Base-by-base conservation (phyloP, 2,113 vertebrate genomes). In the Colistium nudipinnis region DNA sequence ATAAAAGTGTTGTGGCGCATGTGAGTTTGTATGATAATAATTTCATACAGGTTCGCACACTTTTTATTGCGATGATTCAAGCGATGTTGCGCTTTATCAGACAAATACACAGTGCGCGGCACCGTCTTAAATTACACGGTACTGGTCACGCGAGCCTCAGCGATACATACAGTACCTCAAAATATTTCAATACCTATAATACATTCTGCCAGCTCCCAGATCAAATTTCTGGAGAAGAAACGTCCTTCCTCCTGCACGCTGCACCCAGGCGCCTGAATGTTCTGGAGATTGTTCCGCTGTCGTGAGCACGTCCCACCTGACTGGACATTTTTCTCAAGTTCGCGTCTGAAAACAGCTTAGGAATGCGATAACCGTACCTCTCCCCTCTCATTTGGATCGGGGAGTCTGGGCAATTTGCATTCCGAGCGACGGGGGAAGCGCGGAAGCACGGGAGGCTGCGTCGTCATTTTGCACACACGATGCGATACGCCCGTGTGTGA, bases 391-490 rank as follows among this genome's bases (percentile, higher is more conserved):
- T 65, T 77, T 57, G 20, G 30, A 54, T 76, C 64, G 38, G 45
- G 79, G 72, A 82, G 70, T 27, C 57, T 24, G 27, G 62, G 39
- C 68, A 63, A 78, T 82, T 84, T 82, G 74, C 54, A 79, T 86
- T 67, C 39, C 47, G 49, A 70, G 63, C 69, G 74, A 61, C 27
- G 2, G 56, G 59, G 54, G 47, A 74, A 74, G 76, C 36, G 47
- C 44, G 31, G n/a, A n/a, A 28, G 31, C 38, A 67, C 12, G 59
- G 64, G 70, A 83, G 60, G 79, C 73, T 57, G 60, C 74, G 80
- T 62, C 66, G 71, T 57, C 30, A 64, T 70, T 84, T 60, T 66
- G 76, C 74, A 80, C 79, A 67, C 78, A 73, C 71, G 48, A 71
- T 67, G 27, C 64, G 67, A 75, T 27, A 45, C 0, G 38, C 22